These are phyloP conservation scores for Chaetura pelagica DNA, from an alignment of 2,113 vertebrate species.

Conservation along the genomic window DNA sequence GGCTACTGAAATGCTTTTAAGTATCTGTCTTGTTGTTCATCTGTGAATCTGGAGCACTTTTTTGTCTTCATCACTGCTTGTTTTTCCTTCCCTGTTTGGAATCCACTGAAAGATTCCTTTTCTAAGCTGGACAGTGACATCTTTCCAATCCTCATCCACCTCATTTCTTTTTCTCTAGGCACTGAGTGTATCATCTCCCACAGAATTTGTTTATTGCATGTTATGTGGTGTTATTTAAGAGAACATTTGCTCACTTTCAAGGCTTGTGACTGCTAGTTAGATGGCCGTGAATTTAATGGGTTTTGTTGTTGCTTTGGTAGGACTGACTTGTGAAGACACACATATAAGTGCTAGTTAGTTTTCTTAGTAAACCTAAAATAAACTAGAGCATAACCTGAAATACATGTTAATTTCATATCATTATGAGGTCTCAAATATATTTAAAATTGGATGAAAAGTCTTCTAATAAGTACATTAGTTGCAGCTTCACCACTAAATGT, in stretches of 20 bases:
- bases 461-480: not conserved
- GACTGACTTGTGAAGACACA: not conserved
- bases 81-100: slow-evolving; percentile 38
- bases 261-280: not conserved
- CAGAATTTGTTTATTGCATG: not conserved
- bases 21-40: slow-evolving; percentile 55
- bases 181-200: not conserved
- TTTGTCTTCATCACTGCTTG: not conserved
- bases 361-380: not conserved
- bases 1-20: slow-evolving; percentile 35
- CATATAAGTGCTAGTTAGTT: not conserved
- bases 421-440: not conserved
- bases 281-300: not conserved
- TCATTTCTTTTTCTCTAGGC: not conserved
- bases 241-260: not conserved
- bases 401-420: not conserved
- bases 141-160: not conserved
- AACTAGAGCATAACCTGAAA: not conserved
- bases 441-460: not conserved
- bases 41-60: slow-evolving; percentile 23
- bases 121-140: not conserved
- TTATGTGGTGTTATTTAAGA: not conserved
- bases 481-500: not conserved
- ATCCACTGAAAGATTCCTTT: not conserved
- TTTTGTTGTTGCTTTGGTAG: not conserved